A percentile compares a stretch with the other conserved stretches of the same genome.
phyloP scores from a whole-genome alignment of 2,888 invertebrate species.

The Pelosia muscerda region DNA sequence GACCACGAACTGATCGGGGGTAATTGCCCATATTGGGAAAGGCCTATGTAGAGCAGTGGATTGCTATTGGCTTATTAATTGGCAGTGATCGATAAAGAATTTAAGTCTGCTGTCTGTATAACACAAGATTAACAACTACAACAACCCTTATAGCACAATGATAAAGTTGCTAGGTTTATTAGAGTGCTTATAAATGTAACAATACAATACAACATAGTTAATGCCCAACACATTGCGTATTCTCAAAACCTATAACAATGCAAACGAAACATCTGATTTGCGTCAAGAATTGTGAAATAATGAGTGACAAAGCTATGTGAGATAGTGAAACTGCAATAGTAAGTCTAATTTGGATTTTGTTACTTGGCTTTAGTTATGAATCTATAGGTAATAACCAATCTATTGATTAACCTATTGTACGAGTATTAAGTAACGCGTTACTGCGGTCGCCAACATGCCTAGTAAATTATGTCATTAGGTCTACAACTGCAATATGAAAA shows the following conservation, averaged over 20 bases:
- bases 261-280: slow-evolving; percentile 53
- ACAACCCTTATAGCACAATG: background rate
- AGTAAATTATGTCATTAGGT: background rate
- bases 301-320: slow-evolving; percentile 18
- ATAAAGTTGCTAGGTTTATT: background rate
- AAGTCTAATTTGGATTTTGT: background rate
- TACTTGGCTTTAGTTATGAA: too few relatives aligned
- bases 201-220: slow-evolving; percentile 39
- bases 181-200: slow-evolving; percentile 29
- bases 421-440: background rate
- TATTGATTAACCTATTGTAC: background rate
- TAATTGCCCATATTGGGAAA: too few relatives aligned
- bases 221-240: slow-evolving; percentile 38
- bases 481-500: too few relatives aligned
- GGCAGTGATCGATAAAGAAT: too few relatives aligned
- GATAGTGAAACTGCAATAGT: slow-evolving; percentile 28
- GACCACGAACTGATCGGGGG: too few relatives aligned
- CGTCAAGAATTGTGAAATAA: slow-evolving; percentile 40
- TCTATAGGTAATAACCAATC: background rate
- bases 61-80: too few relatives aligned
- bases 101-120: too few relatives aligned
- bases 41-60: too few relatives aligned
- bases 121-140: too few relatives aligned
- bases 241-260: slow-evolving; percentile 46
- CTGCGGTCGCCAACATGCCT: background rate